phyloP scores from a whole-genome alignment of 2,797 vertebrate genomes.

The Sebastes steindachneri region DNA sequence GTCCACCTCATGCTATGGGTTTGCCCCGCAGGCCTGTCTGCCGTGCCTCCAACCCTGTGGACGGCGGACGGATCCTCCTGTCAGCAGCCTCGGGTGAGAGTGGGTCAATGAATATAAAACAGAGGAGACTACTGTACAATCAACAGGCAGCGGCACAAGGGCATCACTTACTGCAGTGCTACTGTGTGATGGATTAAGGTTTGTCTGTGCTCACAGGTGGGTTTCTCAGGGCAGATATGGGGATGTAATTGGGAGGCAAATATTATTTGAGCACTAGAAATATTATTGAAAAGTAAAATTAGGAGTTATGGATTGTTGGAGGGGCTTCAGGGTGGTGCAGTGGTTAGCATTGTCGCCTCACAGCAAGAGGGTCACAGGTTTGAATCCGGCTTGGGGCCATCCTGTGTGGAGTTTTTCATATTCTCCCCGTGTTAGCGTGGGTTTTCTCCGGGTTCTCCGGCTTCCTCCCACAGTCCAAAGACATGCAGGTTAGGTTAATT shows the following conservation, averaged over 20 bases:
- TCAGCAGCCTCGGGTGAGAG: constrained; percentile 56
- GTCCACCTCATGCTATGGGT: constrained; percentile 38
- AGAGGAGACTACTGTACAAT: constrained; percentile 16
- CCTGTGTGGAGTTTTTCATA: too few relatives aligned
- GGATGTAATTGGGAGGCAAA: background rate
- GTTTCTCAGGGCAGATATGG: background rate
- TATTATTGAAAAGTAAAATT: background rate
- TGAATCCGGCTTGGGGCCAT: too few relatives aligned
- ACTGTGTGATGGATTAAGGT: background rate
- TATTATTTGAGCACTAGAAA: background rate
- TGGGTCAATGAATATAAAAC: constrained; percentile 61
- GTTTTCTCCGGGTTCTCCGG: too few relatives aligned
- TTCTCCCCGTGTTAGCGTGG: too few relatives aligned
- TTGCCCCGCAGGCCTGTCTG: constrained; percentile 52
- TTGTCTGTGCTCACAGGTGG: background rate
- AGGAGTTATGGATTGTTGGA: background rate
- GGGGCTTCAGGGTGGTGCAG: too few relatives aligned
- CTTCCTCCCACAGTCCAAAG: too few relatives aligned
- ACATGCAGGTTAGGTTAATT: too few relatives aligned
- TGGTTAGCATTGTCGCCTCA: too few relatives aligned
- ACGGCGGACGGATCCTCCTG: constrained; percentile 38
- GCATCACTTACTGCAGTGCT: constrained; percentile 10
- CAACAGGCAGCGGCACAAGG: constrained; percentile 30
- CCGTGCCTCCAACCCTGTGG: constrained; percentile 34
- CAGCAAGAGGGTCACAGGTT: too few relatives aligned